phyloP scores from a whole-genome alignment of 1,140 invertebrate genomes.

The Ostrea denselamellosa region DNA sequence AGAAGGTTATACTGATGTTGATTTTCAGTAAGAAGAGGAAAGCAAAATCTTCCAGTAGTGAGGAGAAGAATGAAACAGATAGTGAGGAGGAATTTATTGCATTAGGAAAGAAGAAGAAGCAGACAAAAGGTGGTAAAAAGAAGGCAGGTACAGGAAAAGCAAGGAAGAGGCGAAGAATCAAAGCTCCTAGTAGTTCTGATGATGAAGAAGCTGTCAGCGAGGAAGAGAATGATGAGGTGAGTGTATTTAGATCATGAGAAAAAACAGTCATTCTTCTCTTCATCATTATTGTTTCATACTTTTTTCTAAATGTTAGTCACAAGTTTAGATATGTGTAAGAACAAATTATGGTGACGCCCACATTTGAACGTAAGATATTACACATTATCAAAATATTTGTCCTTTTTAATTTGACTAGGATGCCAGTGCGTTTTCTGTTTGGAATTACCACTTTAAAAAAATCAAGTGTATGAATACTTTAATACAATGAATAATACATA shows the following conservation, averaged over 20 bases:
- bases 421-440: no score
- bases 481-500: no score
- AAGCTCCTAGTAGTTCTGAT: constrained; percentile 22
- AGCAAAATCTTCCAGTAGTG: constrained; percentile 27
- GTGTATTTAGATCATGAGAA: not conserved
- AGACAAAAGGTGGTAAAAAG: constrained; percentile 41
- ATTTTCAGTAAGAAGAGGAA: constrained; percentile 49
- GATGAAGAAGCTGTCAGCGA: constrained; percentile 46
- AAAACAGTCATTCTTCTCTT: not conserved
- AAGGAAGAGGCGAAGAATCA: constrained; percentile 52
- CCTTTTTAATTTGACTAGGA: no score
- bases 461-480: no score
- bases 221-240: constrained; percentile 49
- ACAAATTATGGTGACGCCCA: no score
- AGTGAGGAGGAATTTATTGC: constrained; percentile 46
- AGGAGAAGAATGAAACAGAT: constrained; percentile 33
- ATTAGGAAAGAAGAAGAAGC: constrained; percentile 45
- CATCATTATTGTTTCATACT: no score
- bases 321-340: no score
- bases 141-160: constrained; percentile 41
- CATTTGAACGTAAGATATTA: no score
- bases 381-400: no score
- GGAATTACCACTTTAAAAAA: no score
- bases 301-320: no score
- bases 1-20: no score